Percentiles rank a stretch among this genome's conserved stretches.
Evolutionary conservation across 2,888 invertebrate species (phyloP).

Genomic region (Thera obeliscata): DNA sequence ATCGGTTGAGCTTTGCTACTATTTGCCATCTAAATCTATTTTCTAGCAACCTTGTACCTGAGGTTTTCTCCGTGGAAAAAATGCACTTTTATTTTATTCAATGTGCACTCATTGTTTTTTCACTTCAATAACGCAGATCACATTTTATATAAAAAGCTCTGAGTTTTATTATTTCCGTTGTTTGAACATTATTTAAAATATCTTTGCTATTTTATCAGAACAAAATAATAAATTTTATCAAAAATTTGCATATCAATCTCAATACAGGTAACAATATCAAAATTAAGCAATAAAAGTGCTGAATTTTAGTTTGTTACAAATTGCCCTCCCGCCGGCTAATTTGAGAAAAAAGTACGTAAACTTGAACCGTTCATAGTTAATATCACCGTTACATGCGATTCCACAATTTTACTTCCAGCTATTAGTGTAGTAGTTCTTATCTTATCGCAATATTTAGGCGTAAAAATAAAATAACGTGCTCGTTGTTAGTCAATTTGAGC

Average conservation of each 20-base stretch:
- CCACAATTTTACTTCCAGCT: conserved; percentile 79
- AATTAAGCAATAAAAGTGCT: conserved; percentile 46
- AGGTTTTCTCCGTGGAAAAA: conserved; percentile 16
- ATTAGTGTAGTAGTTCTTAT: conserved; percentile 73
- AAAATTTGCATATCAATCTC: conserved; percentile 2
- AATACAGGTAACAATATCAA: conserved; percentile 18
- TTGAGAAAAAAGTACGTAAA: conserved; percentile 72
- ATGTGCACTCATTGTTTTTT: conserved; percentile 10
- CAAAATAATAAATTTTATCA: neutral
- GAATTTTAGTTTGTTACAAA: conserved; percentile 61
- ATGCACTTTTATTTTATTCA: conserved; percentile 8
- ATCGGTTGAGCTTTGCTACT: conserved; percentile 13
- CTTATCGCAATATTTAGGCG: conserved; percentile 76
- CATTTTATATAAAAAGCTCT: neutral
- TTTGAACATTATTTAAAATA: neutral
- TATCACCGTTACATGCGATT: conserved; percentile 81
- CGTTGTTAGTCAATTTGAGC: conserved; percentile 57
- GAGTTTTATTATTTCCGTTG: neutral
- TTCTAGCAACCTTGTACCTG: conserved; percentile 25
- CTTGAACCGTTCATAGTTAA: conserved; percentile 76
- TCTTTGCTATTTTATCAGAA: no score
- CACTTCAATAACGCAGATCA: conserved; percentile 12
- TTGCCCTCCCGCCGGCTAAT: conserved; percentile 60
- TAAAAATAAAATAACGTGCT: conserved; percentile 72
- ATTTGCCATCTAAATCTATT: conserved; percentile 22